phyloP scores from a whole-genome alignment of 1,140 invertebrate species.

The Pissodes strobi region DNA sequence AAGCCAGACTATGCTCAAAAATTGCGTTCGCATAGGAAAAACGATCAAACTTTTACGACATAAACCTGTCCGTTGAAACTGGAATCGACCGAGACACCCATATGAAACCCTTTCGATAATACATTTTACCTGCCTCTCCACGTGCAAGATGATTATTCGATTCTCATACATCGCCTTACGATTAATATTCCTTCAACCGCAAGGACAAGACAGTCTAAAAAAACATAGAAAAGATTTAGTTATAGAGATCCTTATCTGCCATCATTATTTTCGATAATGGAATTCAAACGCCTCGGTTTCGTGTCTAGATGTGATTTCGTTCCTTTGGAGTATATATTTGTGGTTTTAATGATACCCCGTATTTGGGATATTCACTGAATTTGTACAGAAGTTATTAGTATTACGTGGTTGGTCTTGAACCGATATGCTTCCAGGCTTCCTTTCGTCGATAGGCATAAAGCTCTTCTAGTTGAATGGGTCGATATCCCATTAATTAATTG shows the following conservation, averaged over 20 bases:
- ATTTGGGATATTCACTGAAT: constrained; percentile 7
- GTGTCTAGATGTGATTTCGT: constrained; percentile 27
- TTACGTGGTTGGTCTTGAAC: no score
- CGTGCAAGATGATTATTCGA: constrained; percentile 23
- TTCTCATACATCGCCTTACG: constrained; percentile 17
- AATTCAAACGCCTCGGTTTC: constrained; percentile 27
- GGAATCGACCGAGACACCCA: no score
- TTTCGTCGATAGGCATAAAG: no score
- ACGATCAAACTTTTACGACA: no score
- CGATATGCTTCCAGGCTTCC: no score
- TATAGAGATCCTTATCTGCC: constrained; percentile 30
- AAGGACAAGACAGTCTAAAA: constrained; percentile 23
- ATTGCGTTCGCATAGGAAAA: no score
- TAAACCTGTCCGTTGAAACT: no score
- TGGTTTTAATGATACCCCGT: constrained; percentile 16
- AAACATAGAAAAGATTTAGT: constrained; percentile 28
- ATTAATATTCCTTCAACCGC: constrained; percentile 23
- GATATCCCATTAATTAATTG: no score
- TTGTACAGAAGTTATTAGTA: no score
- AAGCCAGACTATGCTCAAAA: no score
- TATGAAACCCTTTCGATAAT: background rate
- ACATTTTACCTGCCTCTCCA: constrained; percentile 15
- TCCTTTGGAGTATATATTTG: constrained; percentile 13
- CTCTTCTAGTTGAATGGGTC: no score
- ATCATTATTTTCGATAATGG: constrained; percentile 35